Evolutionary conservation across 2,888 invertebrate species (phyloP), one percentile per base, ranked within the genome.

Genomic region (Pterostichus madidus): DNA sequence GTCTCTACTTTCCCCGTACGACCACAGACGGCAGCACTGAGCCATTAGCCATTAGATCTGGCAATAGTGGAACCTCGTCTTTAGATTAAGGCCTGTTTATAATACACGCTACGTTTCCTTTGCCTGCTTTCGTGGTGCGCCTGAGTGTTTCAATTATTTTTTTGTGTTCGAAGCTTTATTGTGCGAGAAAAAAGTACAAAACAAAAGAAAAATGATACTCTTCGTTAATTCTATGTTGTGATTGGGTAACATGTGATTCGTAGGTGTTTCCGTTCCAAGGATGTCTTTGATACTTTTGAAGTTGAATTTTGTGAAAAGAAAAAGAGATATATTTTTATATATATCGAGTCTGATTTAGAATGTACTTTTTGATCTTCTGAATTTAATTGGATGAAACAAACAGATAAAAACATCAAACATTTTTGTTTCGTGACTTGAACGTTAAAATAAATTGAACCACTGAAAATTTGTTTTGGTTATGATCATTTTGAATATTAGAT

Each of bases 31-130:
- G 17, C 24, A 56, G 17, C 56, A 52, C 56, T 11, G 56, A 10
- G 15, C 56, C 15, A 56, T 56, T 56, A 56, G 56, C 64, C 39
- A 64, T 64, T 64, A 64, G 39, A 6, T 15, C 64, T 59, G 13
- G 64, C 8, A 31, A 15, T 39, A 15, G 64, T 64, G 56, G 56
- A 17, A 10, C 24, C 64, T n/a, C 35, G 39, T n/a, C 64, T 64
- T 64, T 64, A 64, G 39, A 64, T 64, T 39, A 64, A 64, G 64
- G 64, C 3, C 64, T 39, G 32, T 64, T 64, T 64, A 64, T 39
- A 64, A 64, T 64, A 64, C 39, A 59, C 39, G 64, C 35, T 64
- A 64, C 64, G 35, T 64, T 59, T 17, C 10, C 35, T 11, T 0
- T 39, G 39, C 39, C 35, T 35, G 39, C 39, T 4, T 13, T 31